Base-by-base conservation (phyloP, 2,888 invertebrate species). In the Zaprionus obscuricornis region DNA sequence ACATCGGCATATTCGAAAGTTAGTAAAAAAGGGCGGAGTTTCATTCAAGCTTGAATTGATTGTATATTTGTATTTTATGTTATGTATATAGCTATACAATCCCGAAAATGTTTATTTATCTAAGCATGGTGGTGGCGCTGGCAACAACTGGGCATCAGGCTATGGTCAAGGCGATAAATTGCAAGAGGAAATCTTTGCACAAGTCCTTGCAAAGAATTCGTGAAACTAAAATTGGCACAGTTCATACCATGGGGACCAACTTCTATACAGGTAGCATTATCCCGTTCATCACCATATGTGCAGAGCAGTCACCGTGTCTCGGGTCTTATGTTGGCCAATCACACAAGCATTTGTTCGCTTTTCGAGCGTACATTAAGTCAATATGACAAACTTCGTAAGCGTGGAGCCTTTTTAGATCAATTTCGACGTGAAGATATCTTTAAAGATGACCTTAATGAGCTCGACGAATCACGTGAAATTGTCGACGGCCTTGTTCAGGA, bases 181-280 rank as follows among this genome's bases (percentile, higher is more conserved):
- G 4, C 96, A 97, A 10, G 98, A 99, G 90, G 98, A 98, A 91
- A 95, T 99, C 37, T 98, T 99, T 91, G 98, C n/a, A n/a, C n/a
- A n/a, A n/a, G n/a, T n/a, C n/a, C n/a, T n/a, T n/a, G n/a, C n/a
- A n/a, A n/a, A n/a, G n/a, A n/a, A n/a, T n/a, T n/a, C n/a, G n/a
- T n/a, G n/a, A n/a, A 99, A 90, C 93, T 98, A 11, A 98, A 98
- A 90, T 91, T 98, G 66, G 98, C 97, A 0, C 96, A 97, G 88
- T 99, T 99, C 89, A 98, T 99, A 79, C 97, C 98, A 0, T 99
- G 99, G 98, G 98, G 98, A 6, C 98, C 99, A 2, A 98, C 98
- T 0, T 97, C 97, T 88, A 98, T 99, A 76, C 98, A 99, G 91
- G 98, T 99, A 62, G 98, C 98, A 0, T 92, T 99, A 7, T 98